Conservation (phyloP, 2,888 invertebrate genomes). For the Nomada goodeniana region DNA sequence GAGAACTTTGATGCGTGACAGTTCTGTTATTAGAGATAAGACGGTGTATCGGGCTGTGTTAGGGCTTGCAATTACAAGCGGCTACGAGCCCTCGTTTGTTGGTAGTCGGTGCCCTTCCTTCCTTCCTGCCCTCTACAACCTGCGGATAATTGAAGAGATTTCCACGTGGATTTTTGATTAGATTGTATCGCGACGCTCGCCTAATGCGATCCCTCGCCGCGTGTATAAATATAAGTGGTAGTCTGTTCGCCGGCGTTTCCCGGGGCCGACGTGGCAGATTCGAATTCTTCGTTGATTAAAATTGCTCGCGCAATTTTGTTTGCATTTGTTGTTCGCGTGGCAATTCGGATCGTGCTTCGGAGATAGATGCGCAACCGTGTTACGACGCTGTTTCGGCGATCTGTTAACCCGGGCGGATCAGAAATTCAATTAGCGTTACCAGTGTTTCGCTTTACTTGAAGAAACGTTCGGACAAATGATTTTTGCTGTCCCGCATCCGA, state of each 20-base stretch:
- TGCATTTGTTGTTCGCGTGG: too few species aligned
- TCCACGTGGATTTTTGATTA: constrained; percentile 36
- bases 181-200: constrained; percentile 21
- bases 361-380: neutral
- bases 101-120: constrained; percentile 22
- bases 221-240: neutral
- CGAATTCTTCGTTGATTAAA: too few species aligned
- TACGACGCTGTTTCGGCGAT: neutral
- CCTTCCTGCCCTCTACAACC: constrained; percentile 15
- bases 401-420: neutral
- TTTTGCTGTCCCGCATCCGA: neutral
- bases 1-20: constrained; percentile 68
- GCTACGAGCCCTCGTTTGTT: constrained; percentile 26
- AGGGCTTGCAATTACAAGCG: constrained; percentile 65
- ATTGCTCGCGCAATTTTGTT: too few species aligned
- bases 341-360: too few species aligned
- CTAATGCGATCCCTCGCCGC: neutral
- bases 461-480: neutral
- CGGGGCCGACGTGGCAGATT: too few species aligned
- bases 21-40: constrained; percentile 72
- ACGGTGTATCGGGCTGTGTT: constrained; percentile 50
- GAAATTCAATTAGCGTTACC: constrained; percentile 13
- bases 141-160: constrained; percentile 53
- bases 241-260: too few species aligned
- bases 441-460: neutral